phyloP scores from a whole-genome alignment of 2,113 vertebrate genomes.

The Eira barbara region DNA sequence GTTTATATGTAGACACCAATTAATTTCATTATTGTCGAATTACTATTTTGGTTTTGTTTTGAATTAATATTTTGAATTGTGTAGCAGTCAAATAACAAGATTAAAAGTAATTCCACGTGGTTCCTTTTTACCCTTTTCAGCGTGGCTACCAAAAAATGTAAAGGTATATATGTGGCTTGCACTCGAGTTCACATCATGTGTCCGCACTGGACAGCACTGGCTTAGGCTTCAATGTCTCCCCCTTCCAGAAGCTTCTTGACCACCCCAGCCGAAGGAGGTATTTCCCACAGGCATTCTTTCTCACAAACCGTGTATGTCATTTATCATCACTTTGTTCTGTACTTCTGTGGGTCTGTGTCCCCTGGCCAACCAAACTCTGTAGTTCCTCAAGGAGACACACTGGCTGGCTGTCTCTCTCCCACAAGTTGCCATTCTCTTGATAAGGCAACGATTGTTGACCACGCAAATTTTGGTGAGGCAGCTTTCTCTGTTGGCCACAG shows the following conservation, averaged over 20 bases:
- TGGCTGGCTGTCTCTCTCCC: neutral
- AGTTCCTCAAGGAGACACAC: neutral
- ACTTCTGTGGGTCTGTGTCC: neutral
- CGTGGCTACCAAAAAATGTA: neutral
- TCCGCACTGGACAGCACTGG: neutral
- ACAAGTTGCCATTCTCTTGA: neutral
- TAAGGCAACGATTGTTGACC: neutral
- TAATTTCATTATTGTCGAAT: neutral
- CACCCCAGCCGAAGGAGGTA: neutral
- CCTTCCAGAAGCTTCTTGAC: constrained; percentile 26
- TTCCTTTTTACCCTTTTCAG: neutral
- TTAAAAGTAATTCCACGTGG: neutral
- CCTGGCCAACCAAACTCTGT: neutral
- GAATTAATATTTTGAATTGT: neutral
- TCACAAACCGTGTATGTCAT: neutral
- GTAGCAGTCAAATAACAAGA: neutral
- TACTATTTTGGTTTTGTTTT: neutral
- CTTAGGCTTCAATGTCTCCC: neutral
- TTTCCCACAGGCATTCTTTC: neutral
- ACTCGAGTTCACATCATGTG: no score
- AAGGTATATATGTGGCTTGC: neutral
- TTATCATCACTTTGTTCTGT: neutral
- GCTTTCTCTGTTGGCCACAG: neutral
- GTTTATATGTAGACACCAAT: neutral
- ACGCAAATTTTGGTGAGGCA: neutral